Percentiles rank a stretch among this genome's conserved stretches.
These are phyloP conservation scores for Crossocerus cetratus DNA, from an alignment of 2,888 invertebrate genomes.

Conservation along the genomic window DNA sequence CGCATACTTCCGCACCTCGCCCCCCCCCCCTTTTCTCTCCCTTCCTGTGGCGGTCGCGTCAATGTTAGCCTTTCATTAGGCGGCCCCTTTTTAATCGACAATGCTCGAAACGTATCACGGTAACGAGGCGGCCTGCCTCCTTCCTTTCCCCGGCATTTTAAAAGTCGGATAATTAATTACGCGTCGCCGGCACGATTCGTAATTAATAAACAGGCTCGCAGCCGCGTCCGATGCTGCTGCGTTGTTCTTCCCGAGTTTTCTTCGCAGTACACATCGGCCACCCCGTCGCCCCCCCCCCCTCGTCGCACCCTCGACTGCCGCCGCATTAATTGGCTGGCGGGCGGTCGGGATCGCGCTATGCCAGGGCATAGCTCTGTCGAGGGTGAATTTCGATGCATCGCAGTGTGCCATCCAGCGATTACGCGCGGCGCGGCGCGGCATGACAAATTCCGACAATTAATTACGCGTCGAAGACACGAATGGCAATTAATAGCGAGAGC, in stretches of 20 bases:
- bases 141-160: neutral
- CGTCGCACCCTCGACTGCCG: no score
- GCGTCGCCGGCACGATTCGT: neutral
- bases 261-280: neutral
- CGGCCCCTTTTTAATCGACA: neutral
- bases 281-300: no score
- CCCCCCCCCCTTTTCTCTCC: no score
- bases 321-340: no score
- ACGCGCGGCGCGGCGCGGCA: constrained; percentile 34
- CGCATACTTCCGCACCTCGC: no score
- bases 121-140: neutral
- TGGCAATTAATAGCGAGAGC: constrained; percentile 55
- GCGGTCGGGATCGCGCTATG: constrained; percentile 8
- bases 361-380: constrained; percentile 10
- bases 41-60: neutral
- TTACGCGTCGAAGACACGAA: constrained; percentile 57
- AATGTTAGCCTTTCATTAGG: neutral
- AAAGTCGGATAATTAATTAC: constrained; percentile 13
- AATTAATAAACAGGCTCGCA: constrained; percentile 9
- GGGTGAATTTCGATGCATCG: constrained; percentile 30
- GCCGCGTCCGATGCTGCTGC: no score
- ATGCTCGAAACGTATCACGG: constrained; percentile 3
- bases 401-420: constrained; percentile 25
- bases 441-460: constrained; percentile 57
- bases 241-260: neutral